Percentiles rank a stretch among this genome's conserved stretches.
These are phyloP conservation scores for Zoanthus sansibaricus DNA, from an alignment of 92 coral and sea anemone genomes.

Conservation along the genomic window DNA sequence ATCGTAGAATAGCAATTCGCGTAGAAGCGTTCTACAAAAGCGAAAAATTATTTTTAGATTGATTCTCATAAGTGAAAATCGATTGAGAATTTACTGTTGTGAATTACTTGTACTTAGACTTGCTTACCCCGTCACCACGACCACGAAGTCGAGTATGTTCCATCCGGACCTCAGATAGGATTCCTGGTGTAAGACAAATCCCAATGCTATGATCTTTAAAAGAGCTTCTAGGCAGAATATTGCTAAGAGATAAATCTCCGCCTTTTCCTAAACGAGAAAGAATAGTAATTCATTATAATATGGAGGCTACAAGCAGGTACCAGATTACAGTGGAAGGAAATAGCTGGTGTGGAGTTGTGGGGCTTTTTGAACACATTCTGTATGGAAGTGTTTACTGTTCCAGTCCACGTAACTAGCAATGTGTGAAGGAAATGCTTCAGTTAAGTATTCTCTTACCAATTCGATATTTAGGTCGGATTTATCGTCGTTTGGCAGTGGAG, in stretches of 20 bases:
- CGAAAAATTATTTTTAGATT: neutral
- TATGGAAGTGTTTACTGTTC: slow-evolving; percentile 7
- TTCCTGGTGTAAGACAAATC: slow-evolving; percentile 88
- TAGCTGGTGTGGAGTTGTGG: slow-evolving; percentile 12
- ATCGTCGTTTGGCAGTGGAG: slow-evolving; percentile 87
- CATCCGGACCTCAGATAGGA: slow-evolving; percentile 96
- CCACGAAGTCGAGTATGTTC: slow-evolving; percentile 94
- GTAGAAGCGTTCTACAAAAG: neutral
- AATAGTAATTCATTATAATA: slow-evolving; percentile 32
- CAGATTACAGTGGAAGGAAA: slow-evolving; percentile 29
- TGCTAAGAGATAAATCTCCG: slow-evolving; percentile 93
- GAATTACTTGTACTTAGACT: slow-evolving; percentile 40
- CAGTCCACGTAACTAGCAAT: neutral
- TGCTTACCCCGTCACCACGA: slow-evolving; percentile 95
- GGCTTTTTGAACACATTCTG: slow-evolving; percentile 26
- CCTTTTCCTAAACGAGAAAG: slow-evolving; percentile 80
- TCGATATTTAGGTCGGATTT: slow-evolving; percentile 81
- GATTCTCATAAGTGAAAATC: slow-evolving; percentile 16
- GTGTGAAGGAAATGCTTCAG: neutral
- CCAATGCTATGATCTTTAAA: slow-evolving; percentile 87
- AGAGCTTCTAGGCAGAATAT: slow-evolving; percentile 93
- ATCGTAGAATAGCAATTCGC: neutral
- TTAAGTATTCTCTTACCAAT: slow-evolving; percentile 73
- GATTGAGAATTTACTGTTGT: slow-evolving; percentile 27
- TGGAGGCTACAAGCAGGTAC: slow-evolving; percentile 42